Percentiles rank a stretch among this genome's conserved stretches.
These are phyloP conservation scores for Gallinago nigripennis DNA, from an alignment of 2,797 vertebrate species.

Conservation along the genomic window DNA sequence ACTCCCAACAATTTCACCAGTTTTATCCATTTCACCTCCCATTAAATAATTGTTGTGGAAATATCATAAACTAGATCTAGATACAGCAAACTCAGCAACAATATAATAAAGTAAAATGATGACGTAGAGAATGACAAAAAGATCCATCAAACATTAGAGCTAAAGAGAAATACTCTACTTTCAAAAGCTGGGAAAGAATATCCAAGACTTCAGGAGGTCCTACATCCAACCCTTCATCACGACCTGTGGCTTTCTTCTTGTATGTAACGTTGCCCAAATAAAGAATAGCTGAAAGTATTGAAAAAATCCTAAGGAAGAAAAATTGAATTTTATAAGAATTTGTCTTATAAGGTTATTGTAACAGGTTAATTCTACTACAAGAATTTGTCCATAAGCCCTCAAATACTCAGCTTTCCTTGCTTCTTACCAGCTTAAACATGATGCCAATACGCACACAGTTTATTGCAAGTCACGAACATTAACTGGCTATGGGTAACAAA, in stretches of 20 bases:
- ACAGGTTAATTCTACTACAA: not conserved
- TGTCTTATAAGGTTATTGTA: not conserved
- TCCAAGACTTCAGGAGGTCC: constrained; percentile 88
- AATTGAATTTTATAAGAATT: not conserved
- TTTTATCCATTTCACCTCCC: not conserved
- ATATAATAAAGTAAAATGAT: not conserved
- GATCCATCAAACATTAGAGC: not conserved
- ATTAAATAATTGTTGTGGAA: not conserved
- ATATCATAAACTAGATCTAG: not conserved
- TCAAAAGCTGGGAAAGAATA: constrained; percentile 88
- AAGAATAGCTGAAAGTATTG: constrained; percentile 91
- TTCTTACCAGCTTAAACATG: not conserved
- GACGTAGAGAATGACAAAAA: not conserved
- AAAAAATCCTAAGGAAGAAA: constrained; percentile 86
- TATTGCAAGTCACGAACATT: not conserved
- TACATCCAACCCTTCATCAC: constrained; percentile 83
- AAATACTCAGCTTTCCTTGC: not conserved
- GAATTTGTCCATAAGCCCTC: not conserved
- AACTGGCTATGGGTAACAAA: not conserved
- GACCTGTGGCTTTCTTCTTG: constrained; percentile 83
- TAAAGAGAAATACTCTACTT: constrained; percentile 73
- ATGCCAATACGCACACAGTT: not conserved
- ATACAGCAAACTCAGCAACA: not conserved
- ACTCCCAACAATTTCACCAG: not conserved
- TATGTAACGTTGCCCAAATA: constrained; percentile 91